Base-by-base conservation (phyloP, 2,113 vertebrate species). In the Mustela nigripes region DNA sequence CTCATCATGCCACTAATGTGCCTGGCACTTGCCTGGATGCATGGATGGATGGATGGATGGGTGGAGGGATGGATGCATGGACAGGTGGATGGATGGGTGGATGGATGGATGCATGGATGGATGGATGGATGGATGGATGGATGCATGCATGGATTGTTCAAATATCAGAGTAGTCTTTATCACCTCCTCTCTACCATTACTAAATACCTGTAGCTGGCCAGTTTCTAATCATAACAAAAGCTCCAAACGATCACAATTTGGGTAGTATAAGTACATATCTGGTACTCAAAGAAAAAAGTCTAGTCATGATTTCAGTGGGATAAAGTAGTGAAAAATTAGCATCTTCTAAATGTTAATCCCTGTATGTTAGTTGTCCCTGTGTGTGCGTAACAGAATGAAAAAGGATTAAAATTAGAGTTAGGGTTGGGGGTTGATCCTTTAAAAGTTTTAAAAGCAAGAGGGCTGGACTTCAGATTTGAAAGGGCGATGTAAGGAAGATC, bases 281-380 rank as follows among this genome's bases (percentile, higher is more conserved):
- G 7, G 6, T 48, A 91, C 4, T 56, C 82, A 91, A 87, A 74
- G 86, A 89, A 86, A 69, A 95, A 79, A 33, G 7, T 88, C 48
- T 97, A 94, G 80, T 91, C 82, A 80, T 69, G 83, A 95, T 62
- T 86, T 91, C 12, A 11, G 11, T 67, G n/a, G 42, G 65, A 93
- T 94, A 87, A 78, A 4, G 15, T 60, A 76, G 36, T 79, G 36
- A 28, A 79, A 94, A 88, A 19, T 33, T 79, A 88, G 12, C 39
- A 16, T 39, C 18, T 76, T 79, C n/a, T 78, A 90, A 93, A 96
- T 65, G 28, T 65, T 45, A 82, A 50, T 14, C 24, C 11, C 22
- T 89, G 48, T 62, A 48, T 9, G 4, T 84, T 26, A 42, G 36
- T 65, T 58, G 78, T n/a, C 24, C 14, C 18, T 67, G 26, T 56